phyloP scores from a whole-genome alignment of 2,113 vertebrate species.

The Mustela nigripes region DNA sequence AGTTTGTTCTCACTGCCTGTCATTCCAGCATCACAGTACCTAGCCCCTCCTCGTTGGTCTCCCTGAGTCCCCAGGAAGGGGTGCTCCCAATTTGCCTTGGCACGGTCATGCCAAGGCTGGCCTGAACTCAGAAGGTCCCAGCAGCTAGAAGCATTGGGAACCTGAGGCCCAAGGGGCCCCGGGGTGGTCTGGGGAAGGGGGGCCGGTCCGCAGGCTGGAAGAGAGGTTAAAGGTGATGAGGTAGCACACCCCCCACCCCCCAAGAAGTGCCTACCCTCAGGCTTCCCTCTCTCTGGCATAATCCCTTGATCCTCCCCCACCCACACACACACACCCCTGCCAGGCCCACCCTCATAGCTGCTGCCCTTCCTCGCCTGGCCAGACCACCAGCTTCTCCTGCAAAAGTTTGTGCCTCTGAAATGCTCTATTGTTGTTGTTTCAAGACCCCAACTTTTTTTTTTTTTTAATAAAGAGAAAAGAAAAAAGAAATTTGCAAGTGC shows the following conservation, averaged over 20 bases:
- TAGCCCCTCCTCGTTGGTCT: too few species aligned
- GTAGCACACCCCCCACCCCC: neutral
- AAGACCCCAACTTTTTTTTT: slow-evolving; percentile 37
- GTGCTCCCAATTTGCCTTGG: rapidly evolving
- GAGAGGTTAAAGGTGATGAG: neutral
- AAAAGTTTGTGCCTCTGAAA: slow-evolving; percentile 39
- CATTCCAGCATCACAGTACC: too few species aligned
- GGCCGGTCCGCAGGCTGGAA: too few species aligned
- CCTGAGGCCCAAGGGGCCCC: neutral
- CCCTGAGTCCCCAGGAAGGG: neutral
- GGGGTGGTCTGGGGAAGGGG: too few species aligned
- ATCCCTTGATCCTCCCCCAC: neutral
- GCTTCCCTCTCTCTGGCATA: neutral
- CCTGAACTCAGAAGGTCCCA: neutral
- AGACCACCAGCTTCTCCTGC: neutral
- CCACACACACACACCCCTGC: too few species aligned
- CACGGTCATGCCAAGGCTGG: neutral
- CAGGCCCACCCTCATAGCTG: neutral
- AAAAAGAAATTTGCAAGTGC: neutral
- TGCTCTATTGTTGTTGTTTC: neutral
- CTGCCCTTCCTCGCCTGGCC: neutral
- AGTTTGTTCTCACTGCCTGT: neutral
- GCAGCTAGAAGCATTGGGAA: neutral
- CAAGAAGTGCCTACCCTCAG: neutral
- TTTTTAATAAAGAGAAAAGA: slow-evolving; percentile 69